Base-by-base conservation (phyloP, 2,888 invertebrate genomes). In the Pollenia labialis region DNA sequence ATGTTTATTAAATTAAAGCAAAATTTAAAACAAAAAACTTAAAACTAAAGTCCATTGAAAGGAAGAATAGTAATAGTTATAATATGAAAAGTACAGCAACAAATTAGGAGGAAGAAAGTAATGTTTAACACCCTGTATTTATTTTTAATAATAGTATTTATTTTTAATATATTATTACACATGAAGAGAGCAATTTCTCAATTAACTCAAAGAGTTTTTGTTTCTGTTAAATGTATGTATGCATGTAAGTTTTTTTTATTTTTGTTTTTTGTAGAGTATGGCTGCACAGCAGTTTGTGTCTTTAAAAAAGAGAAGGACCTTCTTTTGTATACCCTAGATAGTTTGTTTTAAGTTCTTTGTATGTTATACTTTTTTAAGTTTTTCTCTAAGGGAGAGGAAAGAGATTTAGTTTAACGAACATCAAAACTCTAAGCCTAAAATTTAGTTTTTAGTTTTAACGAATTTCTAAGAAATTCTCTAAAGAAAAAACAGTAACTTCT, bases 41-140 rank as follows among this genome's bases (percentile, higher is more conserved):
- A 52, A 58, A 77, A 46, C 12, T 32, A 12, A 64, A 83, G 62
- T 56, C 71, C 44, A 72, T 66, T 23, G 42, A 64, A 64, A 42
- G 54, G n/a, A 75, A 52, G 48, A 23, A 68, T 23, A 69, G 32
- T 32, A 32, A 32, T 32, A 32, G 6, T 32, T 32, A 60, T 62
- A 54, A 50, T 42, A 50, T 11, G 58, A 79, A 32, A 32, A 32
- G 6, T 32, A 32, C 40, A 72, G 69, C 58, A 82, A 84, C 72
- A 62, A 54, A 77, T 52, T 76, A 60, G 42, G 7, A 81, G 23
- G 76, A 74, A 66, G 58, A 80, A 76, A 80, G 18, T 81, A 81
- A 84, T 87, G 74, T 84, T 87, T 84, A 87, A 87, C 87, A 87
- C 87, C 87, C 87, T 87, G 87, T 87, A 87, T 81, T 80, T 86